A percentile compares a stretch with the other conserved stretches of the same genome.
Evolutionary conservation across 2,888 invertebrate species (phyloP).

Genomic region (Agrochola lota): DNA sequence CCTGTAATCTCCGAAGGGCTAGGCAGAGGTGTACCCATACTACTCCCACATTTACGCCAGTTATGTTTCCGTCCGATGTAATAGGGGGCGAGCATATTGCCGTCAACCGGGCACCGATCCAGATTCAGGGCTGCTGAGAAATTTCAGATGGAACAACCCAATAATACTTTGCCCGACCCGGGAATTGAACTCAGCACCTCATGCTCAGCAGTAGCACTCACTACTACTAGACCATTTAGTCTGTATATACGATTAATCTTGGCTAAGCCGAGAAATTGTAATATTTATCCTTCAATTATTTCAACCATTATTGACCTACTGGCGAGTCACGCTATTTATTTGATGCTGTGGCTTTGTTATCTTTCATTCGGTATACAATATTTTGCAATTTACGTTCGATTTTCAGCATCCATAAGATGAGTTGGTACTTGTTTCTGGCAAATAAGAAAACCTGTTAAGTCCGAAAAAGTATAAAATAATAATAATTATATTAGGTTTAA

Average conservation of each 20-base stretch:
- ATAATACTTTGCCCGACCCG: background rate
- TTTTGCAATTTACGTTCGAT: background rate
- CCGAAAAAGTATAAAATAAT: background rate
- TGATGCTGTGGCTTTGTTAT: background rate
- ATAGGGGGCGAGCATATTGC: no score
- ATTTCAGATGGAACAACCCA: background rate
- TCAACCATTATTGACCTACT: background rate
- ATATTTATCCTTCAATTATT: background rate
- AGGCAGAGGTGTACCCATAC: no score
- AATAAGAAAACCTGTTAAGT: background rate
- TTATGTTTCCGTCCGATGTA: background rate
- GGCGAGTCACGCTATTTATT: background rate
- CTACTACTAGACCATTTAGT: background rate
- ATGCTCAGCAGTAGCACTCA: background rate
- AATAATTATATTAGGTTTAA: no score
- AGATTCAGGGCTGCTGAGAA: background rate
- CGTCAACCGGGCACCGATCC: background rate
- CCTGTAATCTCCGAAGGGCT: no score
- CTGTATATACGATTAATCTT: background rate
- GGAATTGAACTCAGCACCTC: background rate
- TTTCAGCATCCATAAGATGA: background rate
- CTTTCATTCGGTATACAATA: background rate
- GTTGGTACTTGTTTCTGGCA: background rate
- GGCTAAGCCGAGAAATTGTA: background rate
- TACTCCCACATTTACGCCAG: no score